Conservation (phyloP, 2,888 invertebrate genomes). For the Drosophila neonasuta region DNA sequence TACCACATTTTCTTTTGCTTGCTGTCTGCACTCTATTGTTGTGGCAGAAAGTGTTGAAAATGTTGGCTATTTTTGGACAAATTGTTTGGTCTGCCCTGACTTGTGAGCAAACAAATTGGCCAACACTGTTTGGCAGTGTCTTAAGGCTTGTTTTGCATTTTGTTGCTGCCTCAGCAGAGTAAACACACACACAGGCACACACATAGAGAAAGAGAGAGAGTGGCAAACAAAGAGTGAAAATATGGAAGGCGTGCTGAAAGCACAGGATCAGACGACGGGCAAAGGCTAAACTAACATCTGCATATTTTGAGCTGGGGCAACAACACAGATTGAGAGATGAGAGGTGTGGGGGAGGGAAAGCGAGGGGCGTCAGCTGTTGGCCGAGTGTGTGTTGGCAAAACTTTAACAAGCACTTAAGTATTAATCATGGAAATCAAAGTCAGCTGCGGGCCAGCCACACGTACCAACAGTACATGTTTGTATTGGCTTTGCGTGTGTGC, state of each 20-base stretch:
- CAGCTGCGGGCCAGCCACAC: slow-evolving; percentile 52
- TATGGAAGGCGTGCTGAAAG: slow-evolving; percentile 36
- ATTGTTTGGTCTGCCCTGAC: slow-evolving; percentile 9
- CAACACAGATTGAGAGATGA: background rate
- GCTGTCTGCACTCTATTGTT: background rate
- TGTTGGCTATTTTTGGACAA: background rate
- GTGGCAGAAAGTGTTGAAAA: background rate
- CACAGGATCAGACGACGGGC: slow-evolving; percentile 48
- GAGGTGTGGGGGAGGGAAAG: background rate
- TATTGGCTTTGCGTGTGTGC: slow-evolving; percentile 6
- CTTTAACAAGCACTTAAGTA: slow-evolving; percentile 78
- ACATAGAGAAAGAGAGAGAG: background rate
- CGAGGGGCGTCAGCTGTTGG: slow-evolving; percentile 33
- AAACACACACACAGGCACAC: slow-evolving; percentile 5
- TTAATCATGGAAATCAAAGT: slow-evolving; percentile 76
- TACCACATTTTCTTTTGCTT: background rate
- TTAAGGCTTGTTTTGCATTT: slow-evolving; percentile 27
- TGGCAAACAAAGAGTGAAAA: slow-evolving; percentile 38
- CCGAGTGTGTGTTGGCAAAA: slow-evolving; percentile 52
- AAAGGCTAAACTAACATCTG: slow-evolving; percentile 58
- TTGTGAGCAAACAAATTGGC: slow-evolving; percentile 12
- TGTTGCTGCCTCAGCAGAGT: slow-evolving; percentile 63
- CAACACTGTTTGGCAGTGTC: slow-evolving; percentile 36
- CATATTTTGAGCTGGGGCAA: slow-evolving; percentile 47
- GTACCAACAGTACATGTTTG: slow-evolving; percentile 35